Base-by-base conservation (phyloP, 2,888 invertebrate genomes). In the Diarsia brunnea region DNA sequence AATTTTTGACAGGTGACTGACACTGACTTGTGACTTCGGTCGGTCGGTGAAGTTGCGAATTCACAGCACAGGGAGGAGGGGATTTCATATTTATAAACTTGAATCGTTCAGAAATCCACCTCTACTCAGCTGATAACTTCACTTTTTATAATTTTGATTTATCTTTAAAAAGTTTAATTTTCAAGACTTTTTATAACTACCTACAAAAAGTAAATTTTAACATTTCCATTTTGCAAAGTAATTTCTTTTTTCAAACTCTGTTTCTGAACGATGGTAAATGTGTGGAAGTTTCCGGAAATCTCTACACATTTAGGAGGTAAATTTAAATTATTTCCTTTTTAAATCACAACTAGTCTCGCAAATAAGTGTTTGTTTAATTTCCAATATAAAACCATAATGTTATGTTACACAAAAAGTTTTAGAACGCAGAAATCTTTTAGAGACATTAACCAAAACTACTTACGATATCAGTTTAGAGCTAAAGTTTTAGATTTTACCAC, bases 251-350 rank as follows among this genome's bases (percentile, higher is more conserved):
- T 2, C 8, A 3, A 5, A 7, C 2, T 12, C 2, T 11, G 21
- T 83, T 87, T 81, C 73, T 73, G 80, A 87, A 88, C 89, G 84
- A 70, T 0, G 16, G 12, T 31, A 11, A 72, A 58, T 63, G 43
- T 31, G 24, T 79, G 81, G 89, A 91, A 91, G 76, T 84, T 91
- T 92, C 92, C 91, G 91, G 92, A 92, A 89, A 81, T 68, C 14
- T 12, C 47, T 11, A 90, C 86, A 86, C 89, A 90, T 91, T 90
- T 85, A 10, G 24, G 88, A 66, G 87, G 78, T 38, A 84, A 84
- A 79, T 83, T 88, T 71, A 65, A 85, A 82, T 14, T 2, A 16
- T 12, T 14, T 19, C 24, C 0, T 24, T 4, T 3, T n/a, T 27
- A 58, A 24, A 19, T 66, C 3, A 0, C 21, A 11, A 3, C 0